Base-by-base conservation (phyloP, 2,797 vertebrate genomes). In the Novumbra hubbsi region DNA sequence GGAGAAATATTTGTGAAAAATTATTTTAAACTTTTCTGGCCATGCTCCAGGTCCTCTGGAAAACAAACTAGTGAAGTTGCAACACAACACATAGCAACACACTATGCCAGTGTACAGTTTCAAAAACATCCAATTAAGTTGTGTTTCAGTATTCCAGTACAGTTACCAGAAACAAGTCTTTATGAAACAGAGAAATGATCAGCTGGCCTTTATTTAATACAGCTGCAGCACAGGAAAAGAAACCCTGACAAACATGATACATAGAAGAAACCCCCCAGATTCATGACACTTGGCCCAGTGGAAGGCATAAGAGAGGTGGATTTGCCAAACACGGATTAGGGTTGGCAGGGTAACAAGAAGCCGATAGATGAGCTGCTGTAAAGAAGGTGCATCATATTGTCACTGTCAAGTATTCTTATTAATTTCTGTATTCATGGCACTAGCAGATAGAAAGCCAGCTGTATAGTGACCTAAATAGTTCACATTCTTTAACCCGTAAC, bases 381-480 rank as follows among this genome's bases (percentile, higher is more conserved):
- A 66, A 66, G 64, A 57, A 38, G 71, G 38, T 45, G 76, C 57
- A 76, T 76, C 68, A 27, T 16, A 21, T 48, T 66, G 52, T 79
- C 38, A 38, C 12, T 17, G 17, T 69, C 21, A 24, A 27, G n/a
- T 80, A 27, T 52, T 63, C 41, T 70, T 16, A 28, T 45, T 76
- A 70, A 73, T 30, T 68, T 45, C 11, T 45, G 9, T 45, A 68
- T 21, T 68, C 19, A 21, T 45, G 41, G 11, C 32, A 41, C 17
- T 70, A 50, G 45, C 68, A 30, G 67, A 57, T 72, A 50, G 73
- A 73, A 63, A 45, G 11, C 49, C 55, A 0, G 24, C 67, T 65
- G 68, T 2, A 27, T 9, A 74, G 65, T 84, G 84, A 85, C 83
- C 83, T 77, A 78, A 81, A 88, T 81, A 76, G 69, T 77, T 75